phyloP scores from a whole-genome alignment of 1,140 invertebrate genomes.

The Lasioglossum baleicum region DNA sequence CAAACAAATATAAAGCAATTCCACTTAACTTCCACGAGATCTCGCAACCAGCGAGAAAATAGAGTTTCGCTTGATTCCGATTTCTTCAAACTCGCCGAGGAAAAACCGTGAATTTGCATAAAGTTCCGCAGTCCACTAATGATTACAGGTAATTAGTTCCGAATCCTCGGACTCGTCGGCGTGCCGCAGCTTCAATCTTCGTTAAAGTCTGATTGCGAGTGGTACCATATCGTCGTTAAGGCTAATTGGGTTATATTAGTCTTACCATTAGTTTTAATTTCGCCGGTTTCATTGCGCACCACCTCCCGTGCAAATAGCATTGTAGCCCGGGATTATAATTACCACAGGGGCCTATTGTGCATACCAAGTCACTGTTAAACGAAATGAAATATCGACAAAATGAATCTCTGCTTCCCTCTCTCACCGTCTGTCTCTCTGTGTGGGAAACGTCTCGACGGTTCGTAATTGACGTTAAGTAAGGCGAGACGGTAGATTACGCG shows the following conservation, averaged over 20 bases:
- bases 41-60: too few species aligned
- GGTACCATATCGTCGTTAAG: slow-evolving; percentile 1
- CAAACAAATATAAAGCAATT: too few species aligned
- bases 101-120: too few species aligned
- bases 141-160: not conserved
- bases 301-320: not conserved
- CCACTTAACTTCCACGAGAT: too few species aligned
- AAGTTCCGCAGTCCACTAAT: too few species aligned
- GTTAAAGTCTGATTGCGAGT: slow-evolving; percentile 6
- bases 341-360: not conserved
- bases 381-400: not conserved
- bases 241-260: slow-evolving; percentile 3
- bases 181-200: not conserved
- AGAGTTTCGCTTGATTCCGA: too few species aligned
- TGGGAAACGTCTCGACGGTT: not conserved
- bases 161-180: not conserved
- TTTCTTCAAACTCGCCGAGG: too few species aligned
- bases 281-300: not conserved
- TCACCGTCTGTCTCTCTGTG: not conserved
- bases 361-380: not conserved
- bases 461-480: slow-evolving; percentile 24
- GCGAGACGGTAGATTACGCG: slow-evolving; percentile 19
- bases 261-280: slow-evolving; percentile 6
- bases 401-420: too few species aligned
- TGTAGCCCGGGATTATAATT: not conserved